Evolutionary conservation across 2,888 invertebrate genomes (phyloP).

Genomic region (Standfussiana lucernea): DNA sequence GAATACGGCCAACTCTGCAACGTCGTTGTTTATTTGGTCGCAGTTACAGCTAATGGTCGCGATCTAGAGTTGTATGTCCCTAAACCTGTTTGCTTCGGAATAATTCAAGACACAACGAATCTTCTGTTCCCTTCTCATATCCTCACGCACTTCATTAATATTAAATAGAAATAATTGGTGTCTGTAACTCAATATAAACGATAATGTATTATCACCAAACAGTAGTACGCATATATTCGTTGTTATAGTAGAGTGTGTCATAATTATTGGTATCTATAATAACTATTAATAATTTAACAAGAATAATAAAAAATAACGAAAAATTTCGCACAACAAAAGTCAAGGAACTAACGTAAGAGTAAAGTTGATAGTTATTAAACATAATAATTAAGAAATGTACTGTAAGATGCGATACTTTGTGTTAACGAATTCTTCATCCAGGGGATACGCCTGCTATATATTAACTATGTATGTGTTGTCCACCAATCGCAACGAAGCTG

Average conservation of each 20-base stretch:
- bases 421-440: conserved; percentile 55
- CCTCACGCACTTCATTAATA: conserved; percentile 77
- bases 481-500: conserved; percentile 58
- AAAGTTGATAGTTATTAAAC: conserved; percentile 81
- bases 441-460: conserved; percentile 63
- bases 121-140: conserved; percentile 78
- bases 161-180: conserved; percentile 86
- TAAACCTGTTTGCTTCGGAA: conserved; percentile 69
- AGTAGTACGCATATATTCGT: conserved; percentile 82
- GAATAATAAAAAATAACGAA: conserved; percentile 79
- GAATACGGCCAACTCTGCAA: conserved; percentile 28
- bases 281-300: conserved; percentile 78
- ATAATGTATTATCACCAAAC: conserved; percentile 76
- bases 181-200: conserved; percentile 84
- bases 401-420: conserved; percentile 71
- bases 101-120: conserved; percentile 85
- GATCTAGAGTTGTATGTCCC: conserved; percentile 36
- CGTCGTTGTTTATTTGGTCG: conserved; percentile 35
- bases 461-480: conserved; percentile 70
- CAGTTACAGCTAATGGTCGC: conserved; percentile 23
- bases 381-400: conserved; percentile 74
- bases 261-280: conserved; percentile 77
- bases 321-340: conserved; percentile 89
- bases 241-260: conserved; percentile 87
- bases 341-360: conserved; percentile 87